phyloP scores from a whole-genome alignment of 2,113 vertebrate genomes.

The Ochotona curzoniae region DNA sequence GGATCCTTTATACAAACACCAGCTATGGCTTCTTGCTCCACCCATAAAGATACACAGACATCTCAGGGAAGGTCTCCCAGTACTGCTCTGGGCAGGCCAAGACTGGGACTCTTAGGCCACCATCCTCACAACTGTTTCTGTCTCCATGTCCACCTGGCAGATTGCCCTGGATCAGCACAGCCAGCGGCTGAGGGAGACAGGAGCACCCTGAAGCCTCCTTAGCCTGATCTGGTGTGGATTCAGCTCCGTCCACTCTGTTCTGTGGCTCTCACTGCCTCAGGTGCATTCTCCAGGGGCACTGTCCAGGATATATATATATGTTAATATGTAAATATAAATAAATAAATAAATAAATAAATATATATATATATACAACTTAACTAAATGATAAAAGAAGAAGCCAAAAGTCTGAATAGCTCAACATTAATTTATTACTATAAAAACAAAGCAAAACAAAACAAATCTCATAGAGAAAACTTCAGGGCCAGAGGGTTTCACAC shows the following conservation, averaged over 20 bases:
- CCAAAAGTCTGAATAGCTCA: neutral
- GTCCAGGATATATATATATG: no score
- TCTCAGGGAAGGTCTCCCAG: neutral
- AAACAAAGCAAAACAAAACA: neutral
- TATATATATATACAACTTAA: neutral
- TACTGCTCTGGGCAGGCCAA: neutral
- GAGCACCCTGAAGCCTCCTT: no score
- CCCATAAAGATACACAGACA: neutral
- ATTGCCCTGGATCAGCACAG: neutral
- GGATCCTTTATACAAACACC: neutral
- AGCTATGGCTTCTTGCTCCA: neutral
- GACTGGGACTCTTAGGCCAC: neutral
- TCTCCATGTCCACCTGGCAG: neutral
- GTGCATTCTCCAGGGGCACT: neutral
- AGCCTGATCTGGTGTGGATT: no score
- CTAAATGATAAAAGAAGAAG: neutral
- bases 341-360: no score
- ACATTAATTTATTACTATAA: neutral
- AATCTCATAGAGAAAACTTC: conserved; percentile 25
- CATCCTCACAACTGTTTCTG: neutral
- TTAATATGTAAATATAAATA: no score
- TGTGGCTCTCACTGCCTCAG: neutral
- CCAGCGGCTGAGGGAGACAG: no score
- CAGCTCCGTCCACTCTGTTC: no score
- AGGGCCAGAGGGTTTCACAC: neutral